These are phyloP conservation scores for Cydia splendana DNA, from an alignment of 1,140 invertebrate genomes.

Conservation along the genomic window DNA sequence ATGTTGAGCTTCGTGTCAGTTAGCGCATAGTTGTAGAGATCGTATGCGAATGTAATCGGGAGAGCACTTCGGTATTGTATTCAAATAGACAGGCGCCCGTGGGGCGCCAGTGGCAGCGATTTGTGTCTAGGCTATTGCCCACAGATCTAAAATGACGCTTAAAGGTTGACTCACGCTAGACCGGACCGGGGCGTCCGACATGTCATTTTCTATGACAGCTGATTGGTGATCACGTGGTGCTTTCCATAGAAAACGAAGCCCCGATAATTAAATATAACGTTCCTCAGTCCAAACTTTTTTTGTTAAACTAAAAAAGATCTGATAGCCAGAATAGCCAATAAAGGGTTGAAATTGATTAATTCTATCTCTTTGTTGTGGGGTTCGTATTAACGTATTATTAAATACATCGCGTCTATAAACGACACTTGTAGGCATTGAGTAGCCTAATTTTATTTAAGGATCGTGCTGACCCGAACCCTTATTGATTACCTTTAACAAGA, in stretches of 20 bases:
- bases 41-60: slow-evolving; percentile 27
- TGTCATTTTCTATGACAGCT: no score
- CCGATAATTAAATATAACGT: no score
- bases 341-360: not conserved
- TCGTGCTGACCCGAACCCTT: not conserved
- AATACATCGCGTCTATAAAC: slow-evolving; percentile 7
- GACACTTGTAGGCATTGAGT: slow-evolving; percentile 17
- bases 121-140: not conserved
- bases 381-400: not conserved
- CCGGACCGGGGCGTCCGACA: no score
- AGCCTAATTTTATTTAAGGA: slow-evolving; percentile 16
- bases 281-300: no score
- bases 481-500: not conserved
- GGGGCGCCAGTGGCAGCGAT: not conserved
- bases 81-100: not conserved
- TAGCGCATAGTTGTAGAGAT: slow-evolving; percentile 18
- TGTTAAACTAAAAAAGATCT: no score
- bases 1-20: not conserved
- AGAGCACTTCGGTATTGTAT: slow-evolving; percentile 10
- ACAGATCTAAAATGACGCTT: no score
- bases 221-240: no score
- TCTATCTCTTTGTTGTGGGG: not conserved
- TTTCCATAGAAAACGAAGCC: no score
- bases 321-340: not conserved
- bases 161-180: no score